phyloP scores from a whole-genome alignment of 2,113 vertebrate genomes.

The Salvelinus alpinus region DNA sequence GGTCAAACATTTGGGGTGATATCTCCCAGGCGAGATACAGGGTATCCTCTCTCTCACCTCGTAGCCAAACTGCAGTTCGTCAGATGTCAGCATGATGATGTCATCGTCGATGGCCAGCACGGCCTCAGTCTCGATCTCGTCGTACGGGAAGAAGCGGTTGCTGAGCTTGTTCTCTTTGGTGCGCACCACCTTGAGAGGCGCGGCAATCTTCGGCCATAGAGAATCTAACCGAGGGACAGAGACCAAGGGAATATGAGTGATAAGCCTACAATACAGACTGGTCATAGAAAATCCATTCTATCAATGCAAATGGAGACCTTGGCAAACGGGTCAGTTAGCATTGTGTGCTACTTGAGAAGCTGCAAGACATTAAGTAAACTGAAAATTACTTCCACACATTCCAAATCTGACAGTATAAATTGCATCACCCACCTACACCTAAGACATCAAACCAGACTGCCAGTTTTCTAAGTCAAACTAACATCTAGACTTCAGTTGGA shows the following conservation, averaged over 20 bases:
- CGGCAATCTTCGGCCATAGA: slow-evolving; percentile 93
- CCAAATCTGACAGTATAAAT: too few relatives aligned
- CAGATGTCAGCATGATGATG: slow-evolving; percentile 98
- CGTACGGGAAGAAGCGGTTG: slow-evolving; percentile 98
- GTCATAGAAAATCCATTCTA: too few relatives aligned
- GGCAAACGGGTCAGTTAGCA: too few relatives aligned
- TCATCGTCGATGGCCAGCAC: slow-evolving; percentile 97
- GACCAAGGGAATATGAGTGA: background rate
- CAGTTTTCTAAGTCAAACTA: background rate
- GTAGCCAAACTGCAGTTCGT: slow-evolving; percentile 97
- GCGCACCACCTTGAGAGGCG: slow-evolving; percentile 91
- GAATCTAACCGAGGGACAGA: slow-evolving; percentile 72
- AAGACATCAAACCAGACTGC: background rate
- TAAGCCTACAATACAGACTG: background rate
- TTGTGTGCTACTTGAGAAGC: too few relatives aligned
- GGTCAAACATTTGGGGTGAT: slow-evolving; percentile 30
- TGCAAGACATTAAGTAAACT: too few relatives aligned
- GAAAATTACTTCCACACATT: too few relatives aligned
- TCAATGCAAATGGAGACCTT: too few relatives aligned
- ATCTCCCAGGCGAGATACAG: background rate
- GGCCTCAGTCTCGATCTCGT: slow-evolving; percentile 95
- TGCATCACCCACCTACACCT: too few relatives aligned
- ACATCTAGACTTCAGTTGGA: background rate
- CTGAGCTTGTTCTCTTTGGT: slow-evolving; percentile 97
- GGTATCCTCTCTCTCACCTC: slow-evolving; percentile 76